Conservation (phyloP, 2,113 vertebrate genomes). For the Pithys albifrons region DNA sequence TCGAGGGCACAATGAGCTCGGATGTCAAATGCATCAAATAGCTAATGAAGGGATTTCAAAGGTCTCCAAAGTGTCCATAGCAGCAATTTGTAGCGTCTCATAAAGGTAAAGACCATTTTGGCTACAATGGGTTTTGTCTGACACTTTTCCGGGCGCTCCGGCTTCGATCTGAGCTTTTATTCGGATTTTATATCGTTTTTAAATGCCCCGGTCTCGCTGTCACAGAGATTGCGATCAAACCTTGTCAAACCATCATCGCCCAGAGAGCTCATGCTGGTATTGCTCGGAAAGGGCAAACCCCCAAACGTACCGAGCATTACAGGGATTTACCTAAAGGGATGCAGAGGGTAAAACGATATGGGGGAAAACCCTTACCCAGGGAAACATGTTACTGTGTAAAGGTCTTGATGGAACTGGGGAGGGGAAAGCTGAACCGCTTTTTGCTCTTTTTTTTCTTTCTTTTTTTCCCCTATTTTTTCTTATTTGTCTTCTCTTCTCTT, state of each 20-base stretch:
- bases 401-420: background rate
- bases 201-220: background rate
- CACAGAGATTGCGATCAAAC: background rate
- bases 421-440: fast-evolving
- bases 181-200: background rate
- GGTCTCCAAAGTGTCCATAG: conserved; percentile 10
- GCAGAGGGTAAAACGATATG: background rate
- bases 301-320: background rate
- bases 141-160: background rate
- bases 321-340: background rate
- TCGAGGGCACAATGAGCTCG: conserved; percentile 48
- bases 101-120: background rate
- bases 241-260: background rate
- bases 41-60: conserved; percentile 52
- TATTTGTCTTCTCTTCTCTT: fast-evolving
- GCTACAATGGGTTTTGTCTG: conserved; percentile 23
- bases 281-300: background rate
- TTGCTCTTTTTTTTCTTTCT: fast-evolving
- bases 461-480: fast-evolving
- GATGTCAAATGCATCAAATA: conserved; percentile 55
- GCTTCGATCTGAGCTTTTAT: background rate
- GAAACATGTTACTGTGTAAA: background rate
- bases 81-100: conserved; percentile 18
- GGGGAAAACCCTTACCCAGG: background rate
- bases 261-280: background rate